A percentile compares a stretch with the other conserved stretches of the same genome.
These are phyloP conservation scores for Girardia tigrina DNA, from an alignment of 2,888 invertebrate species.

Conservation along the genomic window DNA sequence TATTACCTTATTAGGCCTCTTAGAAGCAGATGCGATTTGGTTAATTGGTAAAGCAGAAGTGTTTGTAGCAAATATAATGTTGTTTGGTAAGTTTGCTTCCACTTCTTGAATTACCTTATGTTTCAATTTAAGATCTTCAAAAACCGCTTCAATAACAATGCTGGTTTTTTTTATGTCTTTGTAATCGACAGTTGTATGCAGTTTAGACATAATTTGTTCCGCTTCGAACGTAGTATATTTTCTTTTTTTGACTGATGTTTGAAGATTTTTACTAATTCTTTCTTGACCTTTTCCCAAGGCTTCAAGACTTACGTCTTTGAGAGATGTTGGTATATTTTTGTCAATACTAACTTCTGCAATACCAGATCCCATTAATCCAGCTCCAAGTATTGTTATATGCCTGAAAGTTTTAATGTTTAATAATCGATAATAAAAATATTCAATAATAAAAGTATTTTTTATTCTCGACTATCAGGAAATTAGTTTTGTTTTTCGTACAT, in stretches of 20 bases:
- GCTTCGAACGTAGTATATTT: slow-evolving; percentile 23
- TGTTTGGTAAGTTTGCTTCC: slow-evolving; percentile 63
- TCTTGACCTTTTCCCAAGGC: slow-evolving; percentile 76
- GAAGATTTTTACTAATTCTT: slow-evolving; percentile 71
- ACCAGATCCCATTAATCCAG: slow-evolving; percentile 95
- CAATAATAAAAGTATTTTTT: too few relatives aligned
- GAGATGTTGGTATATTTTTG: slow-evolving; percentile 72
- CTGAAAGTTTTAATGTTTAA: too few relatives aligned
- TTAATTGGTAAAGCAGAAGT: slow-evolving; percentile 93
- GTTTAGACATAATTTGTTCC: slow-evolving; percentile 60
- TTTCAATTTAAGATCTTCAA: slow-evolving; percentile 85
- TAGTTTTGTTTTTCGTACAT: too few relatives aligned
- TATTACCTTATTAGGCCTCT: slow-evolving; percentile 76
- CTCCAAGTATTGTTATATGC: slow-evolving; percentile 71
- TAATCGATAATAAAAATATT: too few relatives aligned
- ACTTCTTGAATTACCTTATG: slow-evolving; percentile 91
- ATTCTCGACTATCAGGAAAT: too few relatives aligned
- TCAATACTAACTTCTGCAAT: slow-evolving; percentile 90
- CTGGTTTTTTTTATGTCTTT: slow-evolving; percentile 69
- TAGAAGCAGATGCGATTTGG: slow-evolving; percentile 80
- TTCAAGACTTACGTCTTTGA: slow-evolving; percentile 73
- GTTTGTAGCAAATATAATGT: slow-evolving; percentile 89
- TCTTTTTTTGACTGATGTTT: slow-evolving; percentile 27
- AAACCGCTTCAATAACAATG: slow-evolving; percentile 92
- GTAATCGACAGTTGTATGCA: slow-evolving; percentile 69